Conservation (phyloP, 1,140 invertebrate genomes). For the Maniola jurtina region DNA sequence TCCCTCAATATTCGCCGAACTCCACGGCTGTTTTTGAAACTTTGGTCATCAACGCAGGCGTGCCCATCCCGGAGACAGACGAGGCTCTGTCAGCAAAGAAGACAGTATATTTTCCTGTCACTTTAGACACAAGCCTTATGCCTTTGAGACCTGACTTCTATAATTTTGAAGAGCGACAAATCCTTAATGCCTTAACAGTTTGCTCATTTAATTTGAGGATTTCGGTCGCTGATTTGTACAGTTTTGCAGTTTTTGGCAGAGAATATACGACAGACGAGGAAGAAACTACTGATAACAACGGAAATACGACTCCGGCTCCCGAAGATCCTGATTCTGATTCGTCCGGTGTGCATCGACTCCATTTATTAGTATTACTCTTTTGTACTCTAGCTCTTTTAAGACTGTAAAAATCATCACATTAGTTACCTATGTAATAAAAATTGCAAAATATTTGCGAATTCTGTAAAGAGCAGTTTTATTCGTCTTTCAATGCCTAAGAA, state of each 20-base stretch:
- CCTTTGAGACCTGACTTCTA: conserved; percentile 54
- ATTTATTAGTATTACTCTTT: neutral
- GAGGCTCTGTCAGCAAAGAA: conserved; percentile 40
- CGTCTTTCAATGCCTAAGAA: too few species aligned
- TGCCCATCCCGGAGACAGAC: conserved; percentile 44
- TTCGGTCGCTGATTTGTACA: conserved; percentile 44
- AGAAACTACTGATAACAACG: conserved; percentile 18
- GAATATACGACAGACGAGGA: conserved; percentile 50
- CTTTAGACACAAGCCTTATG: conserved; percentile 54
- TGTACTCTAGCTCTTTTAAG: neutral
- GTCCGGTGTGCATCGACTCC: neutral
- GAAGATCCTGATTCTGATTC: neutral
- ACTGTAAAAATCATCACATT: neutral
- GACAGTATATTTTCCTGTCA: conserved; percentile 54
- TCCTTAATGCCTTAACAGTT: conserved; percentile 20
- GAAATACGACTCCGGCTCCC: neutral
- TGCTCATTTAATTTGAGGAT: conserved; percentile 38
- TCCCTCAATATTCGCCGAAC: conserved; percentile 42
- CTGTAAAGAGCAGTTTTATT: too few species aligned
- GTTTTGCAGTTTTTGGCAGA: conserved; percentile 63
- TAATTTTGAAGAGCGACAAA: conserved; percentile 31
- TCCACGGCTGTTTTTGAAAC: conserved; percentile 55
- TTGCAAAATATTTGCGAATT: too few species aligned
- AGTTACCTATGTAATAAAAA: too few species aligned
- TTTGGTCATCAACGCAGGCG: conserved; percentile 45